Base-by-base conservation (phyloP, 2,113 vertebrate genomes). In the Piprites chloris region DNA sequence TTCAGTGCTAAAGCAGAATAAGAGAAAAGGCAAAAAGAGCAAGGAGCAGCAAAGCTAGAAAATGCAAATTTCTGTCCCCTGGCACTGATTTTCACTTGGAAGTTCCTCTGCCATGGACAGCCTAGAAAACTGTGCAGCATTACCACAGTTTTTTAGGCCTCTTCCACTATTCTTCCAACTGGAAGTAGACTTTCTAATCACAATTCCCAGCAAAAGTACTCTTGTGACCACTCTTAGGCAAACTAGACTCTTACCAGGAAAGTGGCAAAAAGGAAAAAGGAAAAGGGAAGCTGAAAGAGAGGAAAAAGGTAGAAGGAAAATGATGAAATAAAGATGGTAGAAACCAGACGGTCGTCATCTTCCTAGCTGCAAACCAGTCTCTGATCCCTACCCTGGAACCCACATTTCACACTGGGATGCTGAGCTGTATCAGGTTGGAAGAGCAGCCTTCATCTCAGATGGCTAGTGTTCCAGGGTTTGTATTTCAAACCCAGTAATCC, bases 381-480 rank as follows among this genome's bases (percentile, higher is more conserved):
- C 32, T 72, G 37, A 37, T 27, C 28, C 35, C 52, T 59, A n/a
- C 2, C 2, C 7, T 62, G 41, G 46, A 41, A 73, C 4, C 7
- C 30, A 12, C 39, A n/a, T 28, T 0, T 1, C 19, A 41, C 47
- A 39, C 26, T 62, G 37, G 61, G 37, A 41, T 62, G 30, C 27
- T 50, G 26, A 66, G 67, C 32, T 49, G 26, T 6, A 26, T 2
- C 32, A 7, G 0, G 0, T 41, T 74, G 1, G 2, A 47, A 78
- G 56, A 62, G 15, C 42, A 80, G 73, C 15, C 15, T 9, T 49
- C 30, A 30, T 47, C 42, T 87, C 79, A 84, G 58, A 49, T 19
- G 32, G 28, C 9, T 50, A 46, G 12, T 56, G 72, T 92, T 33
- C 39, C 41, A 6, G 21, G 39, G 42, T 68, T 81, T 50, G 21